Evolutionary conservation across 1,140 invertebrate genomes (phyloP), one percentile per base, ranked within the genome.

Genomic region (Heliconius nattereri): DNA sequence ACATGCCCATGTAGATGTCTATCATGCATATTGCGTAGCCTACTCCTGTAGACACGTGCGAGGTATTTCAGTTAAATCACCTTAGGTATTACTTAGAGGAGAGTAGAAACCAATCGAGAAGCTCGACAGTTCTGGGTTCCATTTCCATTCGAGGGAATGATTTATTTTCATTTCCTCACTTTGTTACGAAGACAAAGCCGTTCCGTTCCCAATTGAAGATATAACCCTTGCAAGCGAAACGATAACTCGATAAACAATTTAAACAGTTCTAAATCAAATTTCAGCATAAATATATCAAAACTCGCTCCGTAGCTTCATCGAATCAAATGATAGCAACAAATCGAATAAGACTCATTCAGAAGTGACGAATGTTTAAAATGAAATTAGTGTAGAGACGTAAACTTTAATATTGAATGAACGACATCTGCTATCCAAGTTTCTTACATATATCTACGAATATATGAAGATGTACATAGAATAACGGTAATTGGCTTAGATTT

Each of bases 1-100:
- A 99, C 96, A 99, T 99, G 45, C 98, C 98, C 96, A 99, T 99
- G 95, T 99, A 99, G 81, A 99, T 96, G 89, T 99, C 98, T 85
- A 99, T 98, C 82, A 99, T 96, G 90, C 98, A 99, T 83, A 99
- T 99, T 0, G 98, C 98, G 90, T 99, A 98, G 35, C 99, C 99
- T 49, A 99, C 98, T 82, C 98, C 98, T 99, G 91, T 0, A 26
- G 13, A 3, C 20, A 40, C 11, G 11, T 13, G 37, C n/a, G 2
- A 40, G 37, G 0, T 40, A 2, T 40, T 40, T 40, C 40, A 40
- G 40, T 40, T 40, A 40, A 11, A 9, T 45, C 32, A 7, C 11
- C 11, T 45, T 45, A 45, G 1, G 40, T 45, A 45, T 45, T 45
- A 45, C 13, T 45, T 45, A 16, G 13, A 45, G 3, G 16, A 45